A percentile compares a stretch with the other conserved stretches of the same genome.
Conservation (phyloP, 2,888 invertebrate genomes). For the Aplocera efformata region DNA sequence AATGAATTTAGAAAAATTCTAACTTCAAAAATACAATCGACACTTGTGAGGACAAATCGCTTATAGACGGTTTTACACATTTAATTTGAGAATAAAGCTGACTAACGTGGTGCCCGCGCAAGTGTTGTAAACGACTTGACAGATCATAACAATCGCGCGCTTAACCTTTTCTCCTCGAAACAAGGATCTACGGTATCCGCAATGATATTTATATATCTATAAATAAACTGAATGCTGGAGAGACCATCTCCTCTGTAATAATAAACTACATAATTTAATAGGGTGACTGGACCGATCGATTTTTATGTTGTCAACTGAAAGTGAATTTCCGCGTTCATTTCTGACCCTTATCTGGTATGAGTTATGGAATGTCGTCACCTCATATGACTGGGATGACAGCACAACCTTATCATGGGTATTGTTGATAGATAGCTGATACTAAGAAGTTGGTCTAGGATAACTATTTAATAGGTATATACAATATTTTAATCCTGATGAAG, state of each 20-base stretch:
- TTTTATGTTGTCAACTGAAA: constrained; percentile 38
- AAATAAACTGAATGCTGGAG: constrained; percentile 18
- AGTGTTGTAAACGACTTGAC: constrained; percentile 4
- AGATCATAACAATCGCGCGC: constrained; percentile 2
- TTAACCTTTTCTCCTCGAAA: constrained; percentile 9
- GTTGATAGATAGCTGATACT: constrained; percentile 4
- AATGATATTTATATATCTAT: constrained; percentile 12
- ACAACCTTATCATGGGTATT: no score
- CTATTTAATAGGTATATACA: no score
- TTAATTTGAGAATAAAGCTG: neutral
- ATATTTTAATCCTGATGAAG: no score
- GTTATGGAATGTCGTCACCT: constrained; percentile 14
- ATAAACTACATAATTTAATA: constrained; percentile 41
- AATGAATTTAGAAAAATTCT: no score
- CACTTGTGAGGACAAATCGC: no score
- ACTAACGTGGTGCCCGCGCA: neutral
- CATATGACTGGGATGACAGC: constrained; percentile 2
- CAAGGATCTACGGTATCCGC: constrained; percentile 15
- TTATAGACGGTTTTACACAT: neutral
- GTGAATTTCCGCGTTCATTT: constrained; percentile 32
- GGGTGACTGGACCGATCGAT: constrained; percentile 41
- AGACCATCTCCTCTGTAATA: constrained; percentile 25
- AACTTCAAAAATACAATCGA: no score
- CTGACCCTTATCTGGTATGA: constrained; percentile 18
- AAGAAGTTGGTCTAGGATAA: neutral